Percentiles rank a stretch among this genome's conserved stretches.
Evolutionary conservation across 2,797 vertebrate species (phyloP).

Genomic region (Melanotaenia trifasciata): DNA sequence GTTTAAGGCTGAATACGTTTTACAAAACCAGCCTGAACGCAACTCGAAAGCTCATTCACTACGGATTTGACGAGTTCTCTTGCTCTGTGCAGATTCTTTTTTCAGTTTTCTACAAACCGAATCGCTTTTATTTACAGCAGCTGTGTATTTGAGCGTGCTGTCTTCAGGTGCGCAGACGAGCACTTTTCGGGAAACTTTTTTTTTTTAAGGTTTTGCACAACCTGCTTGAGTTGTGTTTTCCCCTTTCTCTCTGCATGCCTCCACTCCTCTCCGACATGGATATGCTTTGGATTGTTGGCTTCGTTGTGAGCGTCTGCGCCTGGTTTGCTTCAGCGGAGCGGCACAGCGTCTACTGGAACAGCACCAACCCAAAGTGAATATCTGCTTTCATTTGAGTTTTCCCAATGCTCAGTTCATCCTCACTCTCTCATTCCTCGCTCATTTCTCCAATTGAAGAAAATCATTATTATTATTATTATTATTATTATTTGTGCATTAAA

Average conservation of each 20-base stretch:
- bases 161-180: slow-evolving; percentile 20
- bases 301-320: slow-evolving; percentile 72
- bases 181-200: slow-evolving; percentile 26
- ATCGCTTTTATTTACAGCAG: background rate
- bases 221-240: slow-evolving; percentile 46
- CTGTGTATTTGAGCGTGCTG: background rate
- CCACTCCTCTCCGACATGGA: slow-evolving; percentile 76
- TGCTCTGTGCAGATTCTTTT: background rate
- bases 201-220: slow-evolving; percentile 24
- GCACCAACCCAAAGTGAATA: slow-evolving; percentile 83
- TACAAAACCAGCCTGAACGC: slow-evolving; percentile 72
- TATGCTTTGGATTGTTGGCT: slow-evolving; percentile 75
- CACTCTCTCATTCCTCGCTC: background rate
- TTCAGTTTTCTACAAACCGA: background rate
- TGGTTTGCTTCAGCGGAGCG: slow-evolving; percentile 79
- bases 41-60: slow-evolving; percentile 64
- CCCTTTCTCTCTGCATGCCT: slow-evolving; percentile 40
- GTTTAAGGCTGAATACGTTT: slow-evolving; percentile 51
- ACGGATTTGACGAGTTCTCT: slow-evolving; percentile 51
- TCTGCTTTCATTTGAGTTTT: background rate
- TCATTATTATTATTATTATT: too few species aligned
- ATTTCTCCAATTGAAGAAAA: background rate
- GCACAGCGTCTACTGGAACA: slow-evolving; percentile 86
- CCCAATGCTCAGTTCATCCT: background rate
- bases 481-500: background rate